Evolutionary conservation across 2,113 vertebrate genomes (phyloP).

Genomic region (Rhabdomys dilectus): DNA sequence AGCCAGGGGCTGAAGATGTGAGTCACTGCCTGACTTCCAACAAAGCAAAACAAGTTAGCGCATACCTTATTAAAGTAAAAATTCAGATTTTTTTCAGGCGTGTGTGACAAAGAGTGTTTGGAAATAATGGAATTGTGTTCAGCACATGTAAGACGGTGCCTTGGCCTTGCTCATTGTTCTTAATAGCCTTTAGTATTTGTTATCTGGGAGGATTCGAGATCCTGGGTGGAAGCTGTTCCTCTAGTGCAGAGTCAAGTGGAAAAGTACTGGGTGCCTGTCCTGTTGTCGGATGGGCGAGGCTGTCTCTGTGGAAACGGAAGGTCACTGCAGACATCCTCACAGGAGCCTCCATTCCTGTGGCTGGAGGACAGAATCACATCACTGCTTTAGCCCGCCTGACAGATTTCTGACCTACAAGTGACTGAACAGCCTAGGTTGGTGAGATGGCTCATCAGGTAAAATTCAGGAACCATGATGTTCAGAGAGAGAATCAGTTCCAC

Average conservation of each 20-base stretch:
- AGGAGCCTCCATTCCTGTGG: no score
- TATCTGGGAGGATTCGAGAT: neutral
- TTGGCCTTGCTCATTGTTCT: neutral
- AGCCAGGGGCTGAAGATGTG: no score
- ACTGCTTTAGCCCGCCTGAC: no score
- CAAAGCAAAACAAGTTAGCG: neutral
- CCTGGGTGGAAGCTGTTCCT: neutral
- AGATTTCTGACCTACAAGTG: neutral
- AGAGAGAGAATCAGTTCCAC: neutral
- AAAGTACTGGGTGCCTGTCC: rapidly evolving
- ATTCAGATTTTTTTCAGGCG: neutral
- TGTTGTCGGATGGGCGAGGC: neutral
- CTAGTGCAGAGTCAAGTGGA: neutral
- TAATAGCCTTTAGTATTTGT: slow-evolving; percentile 1
- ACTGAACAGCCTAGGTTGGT: neutral
- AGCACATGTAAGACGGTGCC: neutral
- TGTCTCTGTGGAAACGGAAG: neutral
- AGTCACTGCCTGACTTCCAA: no score
- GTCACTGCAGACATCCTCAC: neutral
- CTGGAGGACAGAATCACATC: no score
- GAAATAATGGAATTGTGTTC: neutral
- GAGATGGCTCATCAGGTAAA: neutral
- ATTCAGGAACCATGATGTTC: neutral
- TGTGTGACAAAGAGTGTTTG: neutral
- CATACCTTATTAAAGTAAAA: neutral